Base-by-base conservation (phyloP, 2,113 vertebrate genomes). In the Onychorhynchus coronatus region DNA sequence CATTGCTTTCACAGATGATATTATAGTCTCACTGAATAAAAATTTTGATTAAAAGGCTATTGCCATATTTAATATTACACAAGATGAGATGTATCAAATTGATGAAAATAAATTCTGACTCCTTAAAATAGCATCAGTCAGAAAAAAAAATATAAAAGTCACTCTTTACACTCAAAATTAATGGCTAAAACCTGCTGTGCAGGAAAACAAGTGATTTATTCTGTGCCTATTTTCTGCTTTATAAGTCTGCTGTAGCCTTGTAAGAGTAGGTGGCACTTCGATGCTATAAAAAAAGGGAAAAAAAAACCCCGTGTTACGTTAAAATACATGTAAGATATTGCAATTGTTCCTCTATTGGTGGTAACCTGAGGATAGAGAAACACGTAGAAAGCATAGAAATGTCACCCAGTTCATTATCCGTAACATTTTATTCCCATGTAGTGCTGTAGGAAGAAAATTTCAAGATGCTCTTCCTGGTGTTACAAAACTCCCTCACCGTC, bases 351-450 rank as follows among this genome's bases (percentile, higher is more conserved):
- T 91, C 81, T 88, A 30, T n/a, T 52, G 9, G 8, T 78, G 53
- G 74, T 55, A 81, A 93, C 47, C 67, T 82, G 77, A 93, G 75
- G 65, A 78, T 73, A 79, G 62, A 95, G 77, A 92, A 93, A 56
- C 61, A 41, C 17, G 67, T 66, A n/a, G 70, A 91, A 82, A 65
- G 47, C 84, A 56, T 24, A 79, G 94, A 87, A 76, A n/a, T 88
- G 61, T 61, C 92, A 73, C 61, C 92, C 84, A 75, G 18, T 88
- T 81, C 93, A 75, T 87, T 71, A 73, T 56, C 76, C 5, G 16
- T 85, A 89, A 85, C 39, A 65, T 86, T 97, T 95, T 91, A 89
- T 96, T 95, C 21, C 31, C 75, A 50, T 72, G 73, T 91, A 77
- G 80, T 85, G 73, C 93, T 81, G 10, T 66, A 53, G 82, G 94